Evolutionary conservation across 2,888 invertebrate species (phyloP).

Genomic region (Tethea ocularis): DNA sequence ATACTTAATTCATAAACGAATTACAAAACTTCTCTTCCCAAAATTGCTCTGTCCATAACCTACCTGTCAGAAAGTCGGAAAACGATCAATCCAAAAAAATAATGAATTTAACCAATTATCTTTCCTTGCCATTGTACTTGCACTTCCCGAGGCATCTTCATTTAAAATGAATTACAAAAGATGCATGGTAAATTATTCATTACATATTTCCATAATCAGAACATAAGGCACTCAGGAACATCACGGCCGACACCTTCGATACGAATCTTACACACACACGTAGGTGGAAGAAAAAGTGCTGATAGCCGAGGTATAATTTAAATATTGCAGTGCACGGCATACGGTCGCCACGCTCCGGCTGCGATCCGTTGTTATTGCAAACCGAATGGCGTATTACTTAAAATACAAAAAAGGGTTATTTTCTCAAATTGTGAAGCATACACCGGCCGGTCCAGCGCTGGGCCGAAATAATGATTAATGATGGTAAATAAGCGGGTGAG

Average conservation of each 20-base stretch:
- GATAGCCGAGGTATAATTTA: conserved; percentile 44
- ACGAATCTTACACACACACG: background rate
- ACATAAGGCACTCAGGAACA: background rate
- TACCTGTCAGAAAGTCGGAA: background rate
- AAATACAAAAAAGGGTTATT: conserved; percentile 80
- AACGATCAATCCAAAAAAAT: background rate
- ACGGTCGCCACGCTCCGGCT: conserved; percentile 52
- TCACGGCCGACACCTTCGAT: conserved; percentile 4
- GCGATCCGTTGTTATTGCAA: conserved; percentile 50
- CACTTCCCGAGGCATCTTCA: conserved; percentile 6
- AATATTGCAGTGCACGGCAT: conserved; percentile 44
- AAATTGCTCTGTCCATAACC: no score
- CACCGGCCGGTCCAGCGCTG: conserved; percentile 61
- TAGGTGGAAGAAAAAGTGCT: conserved; percentile 10
- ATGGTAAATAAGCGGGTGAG: conserved; percentile 83
- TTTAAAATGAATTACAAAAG: conserved; percentile 10
- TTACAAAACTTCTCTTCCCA: background rate
- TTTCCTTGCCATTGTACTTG: conserved; percentile 5
- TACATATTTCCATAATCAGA: conserved; percentile 6
- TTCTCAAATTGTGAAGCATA: conserved; percentile 76
- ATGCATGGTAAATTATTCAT: conserved; percentile 11
- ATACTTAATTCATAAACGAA: no score
- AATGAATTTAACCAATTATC: background rate
- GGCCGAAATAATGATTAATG: conserved; percentile 84
- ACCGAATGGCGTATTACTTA: conserved; percentile 46